phyloP scores from a whole-genome alignment of 2,797 vertebrate genomes.

The Sparus aurata region DNA sequence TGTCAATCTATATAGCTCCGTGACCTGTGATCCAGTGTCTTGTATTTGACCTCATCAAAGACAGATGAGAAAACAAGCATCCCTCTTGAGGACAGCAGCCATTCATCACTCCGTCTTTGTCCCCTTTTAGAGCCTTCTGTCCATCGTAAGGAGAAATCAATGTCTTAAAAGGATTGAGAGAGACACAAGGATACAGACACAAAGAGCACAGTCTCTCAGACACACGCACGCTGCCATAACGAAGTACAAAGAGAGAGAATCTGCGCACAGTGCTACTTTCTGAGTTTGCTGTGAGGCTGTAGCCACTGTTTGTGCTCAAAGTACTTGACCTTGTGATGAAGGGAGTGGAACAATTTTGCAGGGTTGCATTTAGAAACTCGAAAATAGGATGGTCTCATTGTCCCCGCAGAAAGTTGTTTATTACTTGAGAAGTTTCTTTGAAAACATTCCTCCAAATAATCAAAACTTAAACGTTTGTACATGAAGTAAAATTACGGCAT shows the following conservation, averaged over 20 bases:
- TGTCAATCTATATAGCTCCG: constrained; percentile 73
- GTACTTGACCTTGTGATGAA: constrained; percentile 79
- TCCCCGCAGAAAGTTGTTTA: constrained; percentile 45
- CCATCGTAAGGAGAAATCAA: constrained; percentile 76
- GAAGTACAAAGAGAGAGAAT: constrained; percentile 61
- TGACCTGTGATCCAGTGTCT: constrained; percentile 75
- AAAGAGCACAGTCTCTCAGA: constrained; percentile 60
- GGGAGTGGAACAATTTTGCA: constrained; percentile 61
- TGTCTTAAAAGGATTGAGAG: constrained; percentile 71
- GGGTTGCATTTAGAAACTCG: constrained; percentile 50
- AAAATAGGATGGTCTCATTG: constrained; percentile 53
- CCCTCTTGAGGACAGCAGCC: constrained; percentile 78
- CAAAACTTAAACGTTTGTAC: constrained; percentile 29
- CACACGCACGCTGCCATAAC: constrained; percentile 30
- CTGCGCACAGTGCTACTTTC: constrained; percentile 56
- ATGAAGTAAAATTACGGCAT: constrained; percentile 12
- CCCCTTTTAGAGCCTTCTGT: constrained; percentile 72
- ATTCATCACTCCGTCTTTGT: constrained; percentile 84
- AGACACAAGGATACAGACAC: constrained; percentile 67
- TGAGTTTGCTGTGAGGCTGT: constrained; percentile 63
- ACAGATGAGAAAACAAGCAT: constrained; percentile 77
- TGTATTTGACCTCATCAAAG: constrained; percentile 83
- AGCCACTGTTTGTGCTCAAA: constrained; percentile 68
- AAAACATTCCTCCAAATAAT: constrained; percentile 30
- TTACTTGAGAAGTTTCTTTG: constrained; percentile 35